phyloP scores from a whole-genome alignment of 1,140 invertebrate species.

The Phocides pigmalion region DNA sequence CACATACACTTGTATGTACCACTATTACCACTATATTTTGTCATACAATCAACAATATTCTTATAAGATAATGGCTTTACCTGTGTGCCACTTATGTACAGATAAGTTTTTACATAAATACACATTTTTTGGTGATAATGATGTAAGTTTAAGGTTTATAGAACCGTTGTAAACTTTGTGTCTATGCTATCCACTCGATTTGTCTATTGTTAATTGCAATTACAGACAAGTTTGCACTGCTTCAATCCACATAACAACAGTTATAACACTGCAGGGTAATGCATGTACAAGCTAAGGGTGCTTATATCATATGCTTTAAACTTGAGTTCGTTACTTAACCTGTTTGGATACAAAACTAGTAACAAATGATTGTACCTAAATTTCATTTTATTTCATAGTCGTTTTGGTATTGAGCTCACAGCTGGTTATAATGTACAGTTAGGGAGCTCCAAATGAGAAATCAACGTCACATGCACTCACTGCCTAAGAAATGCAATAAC shows the following conservation, averaged over 20 bases:
- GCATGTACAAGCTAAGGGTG: slow-evolving; percentile 20
- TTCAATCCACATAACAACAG: slow-evolving; percentile 42
- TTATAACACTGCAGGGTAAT: no score
- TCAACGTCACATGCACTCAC: slow-evolving; percentile 58
- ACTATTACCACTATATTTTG: background rate
- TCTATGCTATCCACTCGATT: slow-evolving; percentile 8
- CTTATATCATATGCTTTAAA: slow-evolving; percentile 1
- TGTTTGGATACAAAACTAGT: slow-evolving; percentile 34
- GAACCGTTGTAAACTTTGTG: background rate
- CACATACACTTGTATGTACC: slow-evolving; percentile 27
- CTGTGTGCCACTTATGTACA: background rate
- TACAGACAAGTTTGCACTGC: slow-evolving; percentile 47
- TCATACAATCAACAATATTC: background rate
- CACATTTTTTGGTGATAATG: background rate
- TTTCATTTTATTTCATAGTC: slow-evolving; percentile 82
- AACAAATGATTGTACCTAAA: slow-evolving; percentile 68
- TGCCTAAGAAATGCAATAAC: slow-evolving; percentile 60
- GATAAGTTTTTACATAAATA: background rate
- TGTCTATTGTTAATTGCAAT: slow-evolving; percentile 26
- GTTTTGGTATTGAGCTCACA: slow-evolving; percentile 57
- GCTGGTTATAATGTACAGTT: slow-evolving; percentile 49
- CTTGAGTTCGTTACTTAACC: background rate
- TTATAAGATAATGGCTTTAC: slow-evolving; percentile 9
- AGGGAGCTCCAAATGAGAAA: slow-evolving; percentile 37
- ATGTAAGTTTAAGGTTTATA: background rate